Conservation (phyloP, 2,797 vertebrate genomes). For the Catostomus latipinnis region DNA sequence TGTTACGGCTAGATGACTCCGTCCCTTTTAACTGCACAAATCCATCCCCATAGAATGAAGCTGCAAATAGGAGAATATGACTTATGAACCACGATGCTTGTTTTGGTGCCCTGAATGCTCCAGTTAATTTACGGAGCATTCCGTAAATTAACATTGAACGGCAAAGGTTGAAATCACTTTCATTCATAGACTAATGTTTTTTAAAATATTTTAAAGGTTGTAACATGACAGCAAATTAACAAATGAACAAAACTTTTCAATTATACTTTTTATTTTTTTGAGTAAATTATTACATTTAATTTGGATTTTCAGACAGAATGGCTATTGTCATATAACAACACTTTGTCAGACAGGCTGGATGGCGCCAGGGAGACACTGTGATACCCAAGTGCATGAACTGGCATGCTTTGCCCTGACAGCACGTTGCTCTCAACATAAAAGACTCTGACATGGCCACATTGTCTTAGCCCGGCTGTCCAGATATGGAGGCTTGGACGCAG, state of each 20-base stretch:
- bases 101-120: too few species aligned
- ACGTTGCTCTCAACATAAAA: conserved; percentile 79
- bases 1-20: conserved; percentile 78
- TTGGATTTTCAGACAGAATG: conserved; percentile 17
- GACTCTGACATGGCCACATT: conserved; percentile 73
- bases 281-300: not conserved
- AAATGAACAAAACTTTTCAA: not conserved
- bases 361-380: conserved; percentile 53
- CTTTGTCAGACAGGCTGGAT: conserved; percentile 19
- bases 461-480: conserved; percentile 68
- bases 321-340: conserved; percentile 1
- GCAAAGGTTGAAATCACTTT: not conserved
- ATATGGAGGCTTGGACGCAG: conserved; percentile 69
- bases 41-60: conserved; percentile 91
- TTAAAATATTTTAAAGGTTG: too few species aligned
- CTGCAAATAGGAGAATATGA: conserved; percentile 64
- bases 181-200: not conserved
- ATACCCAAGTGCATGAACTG: conserved; percentile 66
- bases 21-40: conserved; percentile 83
- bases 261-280: not conserved
- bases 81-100: too few species aligned
- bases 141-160: not conserved
- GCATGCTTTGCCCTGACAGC: conserved; percentile 74
- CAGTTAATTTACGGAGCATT: too few species aligned
- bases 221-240: not conserved